phyloP scores from a whole-genome alignment of 2,113 vertebrate species.

The Catharus minimus region DNA sequence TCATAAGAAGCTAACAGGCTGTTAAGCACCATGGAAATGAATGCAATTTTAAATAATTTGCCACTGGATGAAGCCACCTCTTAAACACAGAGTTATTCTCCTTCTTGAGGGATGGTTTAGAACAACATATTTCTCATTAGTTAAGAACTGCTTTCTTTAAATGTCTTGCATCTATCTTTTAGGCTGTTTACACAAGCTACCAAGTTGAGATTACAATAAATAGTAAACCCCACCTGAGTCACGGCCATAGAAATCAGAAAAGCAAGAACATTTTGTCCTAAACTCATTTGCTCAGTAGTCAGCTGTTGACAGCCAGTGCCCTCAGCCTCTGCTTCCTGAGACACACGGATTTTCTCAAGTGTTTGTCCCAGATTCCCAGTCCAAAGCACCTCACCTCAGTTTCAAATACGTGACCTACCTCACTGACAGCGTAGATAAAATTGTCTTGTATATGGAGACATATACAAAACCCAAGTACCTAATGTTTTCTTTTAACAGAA shows the following conservation, averaged over 20 bases:
- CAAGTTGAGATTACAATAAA: not conserved
- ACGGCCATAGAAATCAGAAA: not conserved
- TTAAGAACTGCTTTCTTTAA: not conserved
- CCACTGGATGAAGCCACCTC: not conserved
- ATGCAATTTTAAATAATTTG: not conserved
- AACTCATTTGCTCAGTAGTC: not conserved
- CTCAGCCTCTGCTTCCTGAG: not conserved
- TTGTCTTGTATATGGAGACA: not conserved
- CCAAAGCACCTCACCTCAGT: not conserved
- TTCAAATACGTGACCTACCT: not conserved
- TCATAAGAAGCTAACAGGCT: not conserved
- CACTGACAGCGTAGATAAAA: not conserved
- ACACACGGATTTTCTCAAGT: not conserved
- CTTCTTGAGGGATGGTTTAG: not conserved
- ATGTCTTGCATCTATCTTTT: not conserved
- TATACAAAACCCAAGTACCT: not conserved
- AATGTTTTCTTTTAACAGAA: not conserved
- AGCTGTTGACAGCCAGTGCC: not conserved
- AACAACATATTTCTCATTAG: not conserved
- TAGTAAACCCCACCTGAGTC: not conserved
- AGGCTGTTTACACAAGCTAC: not conserved
- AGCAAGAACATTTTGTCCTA: not conserved
- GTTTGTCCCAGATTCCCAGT: not conserved
- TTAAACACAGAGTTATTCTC: not conserved
- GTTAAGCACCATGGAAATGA: not conserved